Conservation (phyloP, 2,888 invertebrate genomes). For the Bembecia ichneumoniformis region DNA sequence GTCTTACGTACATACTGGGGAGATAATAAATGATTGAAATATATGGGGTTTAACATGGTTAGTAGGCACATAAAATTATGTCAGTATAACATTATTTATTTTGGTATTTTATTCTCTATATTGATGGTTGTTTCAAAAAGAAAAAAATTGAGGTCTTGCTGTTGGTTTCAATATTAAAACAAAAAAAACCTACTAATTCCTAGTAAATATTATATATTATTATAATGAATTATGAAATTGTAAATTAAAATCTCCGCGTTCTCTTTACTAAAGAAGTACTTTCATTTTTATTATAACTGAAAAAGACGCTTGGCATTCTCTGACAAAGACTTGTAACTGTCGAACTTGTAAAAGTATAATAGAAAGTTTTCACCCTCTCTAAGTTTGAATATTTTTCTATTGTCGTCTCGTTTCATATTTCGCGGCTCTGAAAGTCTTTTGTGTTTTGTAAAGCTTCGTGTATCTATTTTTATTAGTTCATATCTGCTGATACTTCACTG, state of each 20-base stretch:
- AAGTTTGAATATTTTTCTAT: constrained; percentile 3
- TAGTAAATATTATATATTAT: no score
- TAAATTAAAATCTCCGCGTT: no score
- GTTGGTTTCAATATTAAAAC: no score
- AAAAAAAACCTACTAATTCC: no score
- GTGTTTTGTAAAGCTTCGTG: background rate
- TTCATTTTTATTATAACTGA: background rate
- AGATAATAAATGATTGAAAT: constrained; percentile 9
- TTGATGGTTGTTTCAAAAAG: no score
- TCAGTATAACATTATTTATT: no score
- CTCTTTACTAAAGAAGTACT: no score
- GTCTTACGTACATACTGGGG: constrained; percentile 10
- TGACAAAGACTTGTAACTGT: constrained; percentile 13
- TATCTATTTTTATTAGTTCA: background rate
- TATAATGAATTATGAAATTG: no score
- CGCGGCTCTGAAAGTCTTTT: background rate
- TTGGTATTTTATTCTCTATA: no score
- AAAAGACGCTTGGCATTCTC: background rate
- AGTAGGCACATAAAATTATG: no score
- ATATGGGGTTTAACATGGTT: constrained; percentile 4
- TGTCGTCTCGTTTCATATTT: background rate
- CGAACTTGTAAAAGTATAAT: constrained; percentile 13
- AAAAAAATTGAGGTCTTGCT: no score
- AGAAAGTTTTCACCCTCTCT: constrained; percentile 13
- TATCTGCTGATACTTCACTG: no score